Conservation (phyloP, 2,113 vertebrate genomes). For the Terrapene triunguis region DNA sequence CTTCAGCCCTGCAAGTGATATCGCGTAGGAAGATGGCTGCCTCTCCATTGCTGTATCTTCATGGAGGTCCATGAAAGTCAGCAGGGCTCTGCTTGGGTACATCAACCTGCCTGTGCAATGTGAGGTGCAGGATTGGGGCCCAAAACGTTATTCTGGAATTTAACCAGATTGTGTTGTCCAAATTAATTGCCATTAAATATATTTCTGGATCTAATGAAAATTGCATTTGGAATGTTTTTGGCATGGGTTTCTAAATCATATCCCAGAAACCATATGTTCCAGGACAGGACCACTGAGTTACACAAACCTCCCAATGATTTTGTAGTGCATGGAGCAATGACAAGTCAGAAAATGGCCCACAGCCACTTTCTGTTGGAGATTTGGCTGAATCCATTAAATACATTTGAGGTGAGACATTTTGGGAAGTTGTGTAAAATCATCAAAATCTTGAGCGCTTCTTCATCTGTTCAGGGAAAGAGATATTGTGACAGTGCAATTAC, state of each 20-base stretch:
- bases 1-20: not conserved
- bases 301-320: fast-evolving
- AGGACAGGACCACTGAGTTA: fast-evolving
- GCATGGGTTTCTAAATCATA: not conserved
- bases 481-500: not conserved
- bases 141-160: not conserved
- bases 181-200: not conserved
- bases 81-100: not conserved
- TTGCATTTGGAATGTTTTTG: not conserved
- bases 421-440: not conserved
- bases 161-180: not conserved
- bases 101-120: fast-evolving
- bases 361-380: not conserved
- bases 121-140: not conserved
- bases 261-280: fast-evolving
- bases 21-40: not conserved
- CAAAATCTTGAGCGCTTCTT: not conserved
- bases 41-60: not conserved
- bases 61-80: not conserved
- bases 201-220: not conserved
- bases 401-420: fast-evolving
- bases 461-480: not conserved
- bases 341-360: fast-evolving
- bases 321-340: fast-evolving
- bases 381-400: fast-evolving